Base-by-base conservation (phyloP, 2,797 vertebrate species). In the Parotocinclus haroldoi region DNA sequence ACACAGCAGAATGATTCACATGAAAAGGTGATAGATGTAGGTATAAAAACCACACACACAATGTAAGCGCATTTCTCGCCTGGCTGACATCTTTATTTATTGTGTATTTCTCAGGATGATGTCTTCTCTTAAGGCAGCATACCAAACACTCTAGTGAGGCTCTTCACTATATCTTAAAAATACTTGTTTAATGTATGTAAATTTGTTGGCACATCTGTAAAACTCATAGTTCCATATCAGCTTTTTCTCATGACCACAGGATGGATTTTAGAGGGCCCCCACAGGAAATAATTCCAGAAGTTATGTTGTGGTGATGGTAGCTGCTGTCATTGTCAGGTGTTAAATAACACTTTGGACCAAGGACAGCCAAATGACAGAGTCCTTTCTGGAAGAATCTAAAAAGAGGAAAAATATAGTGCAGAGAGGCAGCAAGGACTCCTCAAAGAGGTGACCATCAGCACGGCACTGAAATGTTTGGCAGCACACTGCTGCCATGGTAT, bases 361-460 rank as follows among this genome's bases (percentile, higher is more conserved):
- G 83, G 86, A 89, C 84, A 86, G 87, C 82, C 83, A 89, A 90
- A 90, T 89, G 86, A 89, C 85, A 87, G 85, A 86, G 84, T 89
- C 83, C 81, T 86, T 80, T 84, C 76, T 78, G 84, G 87, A 81
- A 87, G 84, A 91, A 88, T 85, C 86, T 87, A 81, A 83, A 82
- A 78, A 88, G 82, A 85, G 87, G 87, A 89, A 89, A 91, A 90
- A 89, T 89, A 91, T 84, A 90, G 87, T 86, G 86, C 81, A 82
- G 83, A 78, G 82, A 75, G 73, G 83, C 83, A 88, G 85, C 85
- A 89, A 87, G 87, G 84, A 91, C 84, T 87, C 85, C 86, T 91
- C 87, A 89, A 87, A 89, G 86, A 87, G 85, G 83, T 90, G 89
- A 91, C 88, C 89, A 83, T 90, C 87, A 88, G 83, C 82, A 82